Evolutionary conservation across 2,797 vertebrate species (phyloP).

Genomic region (Tragelaphus oryx): DNA sequence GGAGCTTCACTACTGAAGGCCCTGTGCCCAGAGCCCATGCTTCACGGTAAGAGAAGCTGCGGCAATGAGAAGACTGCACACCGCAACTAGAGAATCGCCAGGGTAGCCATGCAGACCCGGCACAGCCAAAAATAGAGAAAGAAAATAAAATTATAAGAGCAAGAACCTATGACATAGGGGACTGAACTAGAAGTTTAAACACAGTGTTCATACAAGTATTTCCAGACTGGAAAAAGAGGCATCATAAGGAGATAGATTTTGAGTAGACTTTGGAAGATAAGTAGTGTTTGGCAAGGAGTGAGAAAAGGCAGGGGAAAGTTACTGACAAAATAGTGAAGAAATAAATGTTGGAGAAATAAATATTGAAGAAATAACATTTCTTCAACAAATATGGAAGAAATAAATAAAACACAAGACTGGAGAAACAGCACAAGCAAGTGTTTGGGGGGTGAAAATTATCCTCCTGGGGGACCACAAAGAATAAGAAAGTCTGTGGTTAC

Average conservation of each 20-base stretch:
- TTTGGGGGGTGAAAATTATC: not conserved
- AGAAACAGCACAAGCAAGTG: not conserved
- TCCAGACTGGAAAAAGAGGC: not conserved
- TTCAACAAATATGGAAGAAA: not conserved
- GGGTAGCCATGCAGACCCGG: not conserved
- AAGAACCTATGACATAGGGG: not conserved
- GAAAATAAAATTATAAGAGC: not conserved
- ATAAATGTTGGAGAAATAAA: not conserved
- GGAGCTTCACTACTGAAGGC: accelerated
- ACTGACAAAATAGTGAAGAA: not conserved
- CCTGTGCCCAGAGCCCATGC: accelerated
- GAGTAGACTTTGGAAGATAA: not conserved
- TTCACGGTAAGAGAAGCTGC: accelerated
- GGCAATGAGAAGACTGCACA: accelerated
- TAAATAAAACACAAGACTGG: not conserved
- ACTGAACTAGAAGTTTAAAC: not conserved
- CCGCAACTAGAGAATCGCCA: not conserved
- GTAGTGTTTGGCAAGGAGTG: not conserved
- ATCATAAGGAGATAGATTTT: not conserved
- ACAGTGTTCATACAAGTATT: not conserved
- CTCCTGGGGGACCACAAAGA: not conserved
- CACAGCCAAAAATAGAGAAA: not conserved
- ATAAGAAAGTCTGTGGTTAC: not conserved
- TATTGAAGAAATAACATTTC: not conserved
- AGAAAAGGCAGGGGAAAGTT: not conserved